Evolutionary conservation across 2,113 vertebrate genomes (phyloP).

Genomic region (Seriola quinqueradiata): DNA sequence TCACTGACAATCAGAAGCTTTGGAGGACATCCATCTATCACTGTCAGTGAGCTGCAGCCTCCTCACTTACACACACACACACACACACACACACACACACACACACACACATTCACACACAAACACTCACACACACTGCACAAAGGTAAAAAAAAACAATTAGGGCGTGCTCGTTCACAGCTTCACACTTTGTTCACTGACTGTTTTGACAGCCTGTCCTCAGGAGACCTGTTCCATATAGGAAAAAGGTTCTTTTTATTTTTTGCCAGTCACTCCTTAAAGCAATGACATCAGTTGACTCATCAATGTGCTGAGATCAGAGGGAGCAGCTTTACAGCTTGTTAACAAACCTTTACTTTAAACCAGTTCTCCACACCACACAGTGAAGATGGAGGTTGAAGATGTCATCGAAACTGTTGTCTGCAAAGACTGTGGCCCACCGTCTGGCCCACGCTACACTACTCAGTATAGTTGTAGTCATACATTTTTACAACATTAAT

Average conservation of each 20-base stretch:
- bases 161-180: slow-evolving; percentile 16
- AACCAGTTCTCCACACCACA: neutral
- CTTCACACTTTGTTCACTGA: neutral
- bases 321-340: neutral
- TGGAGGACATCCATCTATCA: slow-evolving; percentile 32
- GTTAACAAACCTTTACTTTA: too few species aligned
- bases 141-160: too few species aligned
- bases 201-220: neutral
- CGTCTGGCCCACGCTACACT: too few species aligned
- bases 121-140: too few species aligned
- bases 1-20: slow-evolving; percentile 29
- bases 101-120: neutral
- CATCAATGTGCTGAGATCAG: neutral
- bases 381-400: too few species aligned
- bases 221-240: neutral
- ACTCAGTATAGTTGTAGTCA: too few species aligned
- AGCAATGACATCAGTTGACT: neutral
- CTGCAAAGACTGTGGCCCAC: too few species aligned
- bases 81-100: neutral
- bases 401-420: too few species aligned
- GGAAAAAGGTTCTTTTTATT: neutral
- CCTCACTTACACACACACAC: neutral
- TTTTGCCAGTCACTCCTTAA: neutral
- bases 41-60: slow-evolving; percentile 17
- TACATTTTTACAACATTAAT: neutral